Evolutionary conservation across 37 sponge, comb jelly and placozoan genomes (phyloP), one percentile per base, ranked within the genome.

Genomic region (Cladorhizidae sp.): DNA sequence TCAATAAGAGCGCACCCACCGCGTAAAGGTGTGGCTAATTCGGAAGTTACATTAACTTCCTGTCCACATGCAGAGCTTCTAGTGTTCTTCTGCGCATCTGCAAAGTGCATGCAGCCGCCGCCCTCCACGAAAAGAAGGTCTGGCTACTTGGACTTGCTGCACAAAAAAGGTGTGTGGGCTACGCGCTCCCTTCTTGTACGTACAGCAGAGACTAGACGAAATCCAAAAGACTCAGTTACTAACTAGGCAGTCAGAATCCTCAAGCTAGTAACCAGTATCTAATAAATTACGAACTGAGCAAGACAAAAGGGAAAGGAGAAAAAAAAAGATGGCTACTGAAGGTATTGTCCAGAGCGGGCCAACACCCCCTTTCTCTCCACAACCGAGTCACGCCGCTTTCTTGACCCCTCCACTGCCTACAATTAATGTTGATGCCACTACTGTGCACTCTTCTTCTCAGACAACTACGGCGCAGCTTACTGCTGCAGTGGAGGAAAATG

Each of bases 311-410:
- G 55, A 54, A 61, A 61, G 62, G 25, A 61, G 25, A 23, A 17
- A 32, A 65, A 32, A 58, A 25, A 65, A 65, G 67, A 92, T 92
- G 93, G 85, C 93, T 18, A 84, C 88, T 7, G 82, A 87, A 50
- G 75, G 79, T 41, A 73, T 91, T 12, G 70, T 81, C 38, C 75
- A 75, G 35, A 81, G 76, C 82, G 81, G 82, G 88, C 81, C 82
- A 41, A 92, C 93, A 59, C 88, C 88, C 82, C 88, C 88, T 70
- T 87, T 87, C 85, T 88, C 93, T 67, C 93, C 93, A 22, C 50
- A 78, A 76, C 25, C 73, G 39, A 84, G 76, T 82, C 88, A 80
- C 85, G 79, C 88, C 79, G 64, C 91, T 73, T 84, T 84, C 64
- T 65, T 80, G 76, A 70, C 81, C 7, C 50, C 64, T 21, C 74